These are phyloP conservation scores for Prionailurus viverrinus DNA, from an alignment of 2,113 vertebrate species.

Conservation along the genomic window DNA sequence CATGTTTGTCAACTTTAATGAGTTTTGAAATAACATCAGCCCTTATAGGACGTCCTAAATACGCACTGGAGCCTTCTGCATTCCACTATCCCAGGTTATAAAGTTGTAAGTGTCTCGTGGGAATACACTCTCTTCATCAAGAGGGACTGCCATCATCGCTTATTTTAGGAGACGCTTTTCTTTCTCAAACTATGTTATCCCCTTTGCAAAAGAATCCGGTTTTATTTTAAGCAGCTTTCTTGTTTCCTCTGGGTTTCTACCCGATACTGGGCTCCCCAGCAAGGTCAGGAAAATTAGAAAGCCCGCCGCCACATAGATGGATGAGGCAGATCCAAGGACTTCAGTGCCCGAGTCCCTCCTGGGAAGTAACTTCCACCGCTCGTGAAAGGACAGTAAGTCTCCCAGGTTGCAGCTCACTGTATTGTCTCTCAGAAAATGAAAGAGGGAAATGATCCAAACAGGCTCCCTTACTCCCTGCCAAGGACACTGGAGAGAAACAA, in stretches of 20 bases:
- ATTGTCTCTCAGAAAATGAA: conserved; percentile 48
- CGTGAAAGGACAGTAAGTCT: background rate
- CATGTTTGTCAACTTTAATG: conserved; percentile 19
- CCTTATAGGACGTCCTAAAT: background rate
- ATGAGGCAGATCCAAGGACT: conserved; percentile 48
- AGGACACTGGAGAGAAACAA: conserved; percentile 5
- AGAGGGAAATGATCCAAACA: conserved; percentile 59
- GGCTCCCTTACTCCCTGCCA: background rate
- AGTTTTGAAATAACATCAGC: conserved; percentile 41
- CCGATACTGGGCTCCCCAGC: conserved; percentile 40
- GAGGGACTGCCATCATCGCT: background rate
- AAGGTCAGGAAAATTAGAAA: conserved; percentile 66
- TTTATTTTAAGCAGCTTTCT: conserved; percentile 14
- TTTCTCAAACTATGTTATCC: background rate
- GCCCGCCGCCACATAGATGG: background rate
- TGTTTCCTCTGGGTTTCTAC: conserved; percentile 21
- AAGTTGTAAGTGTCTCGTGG: background rate
- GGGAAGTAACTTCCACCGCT: conserved; percentile 25
- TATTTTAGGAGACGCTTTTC: background rate
- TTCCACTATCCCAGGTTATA: background rate
- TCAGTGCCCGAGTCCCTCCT: conserved; percentile 1
- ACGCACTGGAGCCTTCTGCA: background rate
- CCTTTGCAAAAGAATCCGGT: conserved; percentile 3
- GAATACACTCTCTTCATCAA: background rate
- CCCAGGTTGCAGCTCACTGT: background rate